Conservation (phyloP, 2,888 invertebrate species). For the Venusia cambrica region DNA sequence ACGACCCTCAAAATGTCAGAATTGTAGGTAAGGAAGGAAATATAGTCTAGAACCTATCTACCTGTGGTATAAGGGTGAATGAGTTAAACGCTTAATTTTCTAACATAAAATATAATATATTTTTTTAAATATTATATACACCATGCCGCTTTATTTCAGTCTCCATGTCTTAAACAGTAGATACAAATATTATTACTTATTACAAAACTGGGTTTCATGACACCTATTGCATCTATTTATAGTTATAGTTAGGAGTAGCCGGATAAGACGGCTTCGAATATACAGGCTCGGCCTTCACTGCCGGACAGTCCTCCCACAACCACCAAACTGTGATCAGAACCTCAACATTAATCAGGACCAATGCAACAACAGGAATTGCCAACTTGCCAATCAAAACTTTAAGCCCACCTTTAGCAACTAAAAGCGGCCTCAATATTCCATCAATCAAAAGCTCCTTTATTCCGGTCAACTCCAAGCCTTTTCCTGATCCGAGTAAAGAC, state of each 20-base stretch:
- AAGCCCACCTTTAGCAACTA: slow-evolving; percentile 58
- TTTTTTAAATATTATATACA: slow-evolving; percentile 15
- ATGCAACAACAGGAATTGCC: slow-evolving; percentile 61
- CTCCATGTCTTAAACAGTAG: slow-evolving; percentile 27
- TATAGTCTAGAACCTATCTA: too few relatives aligned
- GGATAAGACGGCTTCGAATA: slow-evolving; percentile 37
- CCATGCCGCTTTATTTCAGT: slow-evolving; percentile 26
- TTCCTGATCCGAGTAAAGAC: slow-evolving; percentile 50
- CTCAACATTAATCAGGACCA: slow-evolving; percentile 66
- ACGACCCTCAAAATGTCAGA: too few relatives aligned
- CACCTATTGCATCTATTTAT: slow-evolving; percentile 36
- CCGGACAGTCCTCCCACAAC: slow-evolving; percentile 73
- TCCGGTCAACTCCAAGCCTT: slow-evolving; percentile 50
- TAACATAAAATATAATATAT: slow-evolving; percentile 11
- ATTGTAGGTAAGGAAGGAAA: too few relatives aligned
- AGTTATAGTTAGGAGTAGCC: slow-evolving; percentile 42
- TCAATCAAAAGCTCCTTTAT: slow-evolving; percentile 60
- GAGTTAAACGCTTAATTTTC: too few relatives aligned
- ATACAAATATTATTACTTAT: slow-evolving; percentile 21
- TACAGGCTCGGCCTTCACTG: slow-evolving; percentile 25
- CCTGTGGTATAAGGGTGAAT: too few relatives aligned
- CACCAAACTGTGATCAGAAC: slow-evolving; percentile 70
- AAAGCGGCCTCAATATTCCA: slow-evolving; percentile 61
- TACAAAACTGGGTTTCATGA: slow-evolving; percentile 39
- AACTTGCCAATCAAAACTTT: slow-evolving; percentile 65